Conservation (phyloP, 2,888 invertebrate species). For the Cartodere bifasciata region DNA sequence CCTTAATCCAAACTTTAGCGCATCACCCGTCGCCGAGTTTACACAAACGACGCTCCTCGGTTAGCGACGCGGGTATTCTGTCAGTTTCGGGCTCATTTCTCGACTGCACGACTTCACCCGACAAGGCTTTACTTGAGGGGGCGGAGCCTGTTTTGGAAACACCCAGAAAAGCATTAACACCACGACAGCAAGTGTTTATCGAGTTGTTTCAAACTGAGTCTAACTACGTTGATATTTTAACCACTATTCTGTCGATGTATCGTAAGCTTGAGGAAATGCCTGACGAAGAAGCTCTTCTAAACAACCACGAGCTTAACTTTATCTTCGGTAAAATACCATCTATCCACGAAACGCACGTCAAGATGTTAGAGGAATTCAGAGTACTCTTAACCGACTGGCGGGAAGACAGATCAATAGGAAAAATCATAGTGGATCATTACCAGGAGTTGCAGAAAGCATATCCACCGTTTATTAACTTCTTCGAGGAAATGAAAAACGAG, state of each 20-base stretch:
- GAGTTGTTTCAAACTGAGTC: slow-evolving; percentile 94
- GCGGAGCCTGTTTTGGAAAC: slow-evolving; percentile 38
- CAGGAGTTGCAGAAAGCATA: slow-evolving; percentile 86
- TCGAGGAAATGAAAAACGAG: slow-evolving; percentile 93
- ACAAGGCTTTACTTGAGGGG: slow-evolving; percentile 42
- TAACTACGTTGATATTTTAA: slow-evolving; percentile 91
- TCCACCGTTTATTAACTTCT: slow-evolving; percentile 96
- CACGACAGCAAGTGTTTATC: slow-evolving; percentile 72
- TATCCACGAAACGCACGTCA: slow-evolving; percentile 85
- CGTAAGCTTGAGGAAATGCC: slow-evolving; percentile 82
- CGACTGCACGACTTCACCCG: slow-evolving; percentile 77
- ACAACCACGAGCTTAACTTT: slow-evolving; percentile 83
- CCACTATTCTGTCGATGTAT: slow-evolving; percentile 83
- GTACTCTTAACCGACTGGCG: slow-evolving; percentile 67
- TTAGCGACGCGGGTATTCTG: slow-evolving; percentile 72
- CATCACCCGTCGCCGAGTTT: slow-evolving; percentile 43
- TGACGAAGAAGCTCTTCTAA: slow-evolving; percentile 69
- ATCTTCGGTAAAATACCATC: slow-evolving; percentile 93
- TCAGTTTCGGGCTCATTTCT: slow-evolving; percentile 80
- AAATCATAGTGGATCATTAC: slow-evolving; percentile 70
- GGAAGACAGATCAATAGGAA: slow-evolving; percentile 62
- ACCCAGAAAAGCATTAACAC: slow-evolving; percentile 55
- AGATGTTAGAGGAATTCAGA: slow-evolving; percentile 55
- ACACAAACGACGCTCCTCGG: slow-evolving; percentile 73
- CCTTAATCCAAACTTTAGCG: slow-evolving; percentile 42